Base-by-base conservation (phyloP, 1,140 invertebrate genomes). In the Camponotus floridanus region DNA sequence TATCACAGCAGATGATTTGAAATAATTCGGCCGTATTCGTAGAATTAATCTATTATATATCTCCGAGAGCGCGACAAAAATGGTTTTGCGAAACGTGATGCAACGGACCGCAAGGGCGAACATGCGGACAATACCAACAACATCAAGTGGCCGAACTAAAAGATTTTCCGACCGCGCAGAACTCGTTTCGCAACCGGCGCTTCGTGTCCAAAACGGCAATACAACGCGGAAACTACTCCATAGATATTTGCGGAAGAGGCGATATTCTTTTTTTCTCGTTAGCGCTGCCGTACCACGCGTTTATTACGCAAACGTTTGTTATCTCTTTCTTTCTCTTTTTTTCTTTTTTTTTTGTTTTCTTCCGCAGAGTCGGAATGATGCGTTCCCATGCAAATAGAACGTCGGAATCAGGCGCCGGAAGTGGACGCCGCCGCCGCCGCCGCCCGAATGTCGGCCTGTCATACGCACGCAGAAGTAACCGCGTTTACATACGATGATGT, bases 351-450 rank as follows among this genome's bases (percentile, higher is more conserved):
- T 51, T 57, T 71, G 33, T 45, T 42, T 86, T 39, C 31, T 15
- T 31, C 55, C 55, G 26, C 57, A 15, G n/a, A 33, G 59, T 31
- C 48, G 26, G n/a, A 51, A 51, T 59, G 88, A 89, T 61, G 83
- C 62, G 26, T 71, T 59, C 79, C 76, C 76, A 89, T 90, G 89
- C 85, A 91, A 91, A 91, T 85, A 88, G 88, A 68, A 85, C 70
- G 89, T 88, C 79, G 86, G 76, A 85, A 76, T 90, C 89, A 90
- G 76, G n/a, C 68, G 64, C 33, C 87, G 89, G 80, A 91, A 91
- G 85, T 87, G 76, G 87, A 87, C 68, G 74, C 48, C 51, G 45
- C 51, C 68, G 74, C 48, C 51, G 45, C 51, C 42, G 21, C 62
- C 61, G 55, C 21, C 73, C 74, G 76, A 90, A 91, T 86, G 90